A percentile compares a stretch with the other conserved stretches of the same genome.
Conservation (phyloP, 2,797 vertebrate genomes). For the Cossypha dichroa region DNA sequence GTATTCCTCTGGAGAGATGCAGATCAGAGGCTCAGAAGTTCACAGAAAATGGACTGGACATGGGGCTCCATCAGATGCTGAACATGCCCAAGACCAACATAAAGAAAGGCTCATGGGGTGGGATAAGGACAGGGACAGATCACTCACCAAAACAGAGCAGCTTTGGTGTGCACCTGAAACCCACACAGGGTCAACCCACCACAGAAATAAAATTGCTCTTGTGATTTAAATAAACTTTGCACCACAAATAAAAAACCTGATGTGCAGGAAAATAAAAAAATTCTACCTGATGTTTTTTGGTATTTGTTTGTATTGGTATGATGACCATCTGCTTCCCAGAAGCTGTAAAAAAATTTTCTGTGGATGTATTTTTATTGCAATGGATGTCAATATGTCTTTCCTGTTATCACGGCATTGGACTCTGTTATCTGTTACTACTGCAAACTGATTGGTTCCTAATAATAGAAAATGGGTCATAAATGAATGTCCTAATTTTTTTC, state of each 20-base stretch:
- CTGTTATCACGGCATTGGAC: neutral
- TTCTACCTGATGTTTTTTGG: neutral
- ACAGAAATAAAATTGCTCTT: neutral
- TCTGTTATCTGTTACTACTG: neutral
- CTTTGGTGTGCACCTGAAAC: neutral
- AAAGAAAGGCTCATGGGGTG: neutral
- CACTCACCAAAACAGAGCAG: neutral
- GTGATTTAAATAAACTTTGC: neutral
- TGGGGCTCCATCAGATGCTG: neutral
- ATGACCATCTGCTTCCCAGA: neutral
- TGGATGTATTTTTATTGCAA: neutral
- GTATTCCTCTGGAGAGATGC: neutral
- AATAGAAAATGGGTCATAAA: constrained; percentile 54
- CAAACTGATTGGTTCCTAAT: constrained; percentile 31
- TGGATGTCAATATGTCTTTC: neutral
- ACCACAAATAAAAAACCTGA: neutral
- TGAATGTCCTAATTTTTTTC: constrained; percentile 22
- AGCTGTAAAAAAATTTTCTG: neutral
- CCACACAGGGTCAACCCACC: neutral
- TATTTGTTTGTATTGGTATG: neutral
- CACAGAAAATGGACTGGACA: neutral
- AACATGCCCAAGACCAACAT: neutral
- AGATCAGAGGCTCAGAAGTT: neutral
- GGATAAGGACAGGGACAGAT: neutral
- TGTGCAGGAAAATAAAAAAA: neutral